Base-by-base conservation (phyloP, 2,888 invertebrate species). In the Therioaphis trifolii region DNA sequence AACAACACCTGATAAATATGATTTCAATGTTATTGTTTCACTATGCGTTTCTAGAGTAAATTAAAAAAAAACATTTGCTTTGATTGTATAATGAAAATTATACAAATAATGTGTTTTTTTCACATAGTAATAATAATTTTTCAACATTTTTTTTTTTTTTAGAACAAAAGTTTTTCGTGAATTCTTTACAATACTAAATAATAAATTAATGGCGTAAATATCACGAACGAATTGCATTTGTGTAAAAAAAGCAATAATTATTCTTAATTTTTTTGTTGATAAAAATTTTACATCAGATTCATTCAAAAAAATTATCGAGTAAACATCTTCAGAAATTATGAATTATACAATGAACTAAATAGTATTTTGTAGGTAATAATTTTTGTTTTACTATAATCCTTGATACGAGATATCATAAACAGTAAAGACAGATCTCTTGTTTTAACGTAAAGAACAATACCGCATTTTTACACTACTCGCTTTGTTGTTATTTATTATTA, bases 351-450 rank as follows among this genome's bases (percentile, higher is more conserved):
- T 55, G 24, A 21, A 55, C 21, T 55, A 21, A 21, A 21, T 55
- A 55, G 58, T 46, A 43, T 21, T 58, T 2, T 21, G 21, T 14
- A 4, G 21, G 1, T 55, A 21, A 40, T 58, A 74, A 9, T 74
- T 43, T 55, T 35, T 55, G 9, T 58, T 58, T 58, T 35, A 7
- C 7, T 35, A 35, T 5, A 5, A 35, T 35, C 35, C 21, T n/a
- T 46, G 3, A 46, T 12, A 12, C 46, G 18, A 11, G 58, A 58
- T 58, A 58, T 24, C 58, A 58, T 72, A 18, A 24, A 24, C 58
- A 75, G 40, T 14, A 18, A 27, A 43, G 21, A 35, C 18, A 52
- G 29, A 49, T 49, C 63, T 77, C 66, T 77, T 21, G 66, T 77
- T 66, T 49, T 21, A 21, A n/a, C 15, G 21, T 35, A 11, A 63